Evolutionary conservation across 2,888 invertebrate genomes (phyloP).

Genomic region (Trichacis sp.): DNA sequence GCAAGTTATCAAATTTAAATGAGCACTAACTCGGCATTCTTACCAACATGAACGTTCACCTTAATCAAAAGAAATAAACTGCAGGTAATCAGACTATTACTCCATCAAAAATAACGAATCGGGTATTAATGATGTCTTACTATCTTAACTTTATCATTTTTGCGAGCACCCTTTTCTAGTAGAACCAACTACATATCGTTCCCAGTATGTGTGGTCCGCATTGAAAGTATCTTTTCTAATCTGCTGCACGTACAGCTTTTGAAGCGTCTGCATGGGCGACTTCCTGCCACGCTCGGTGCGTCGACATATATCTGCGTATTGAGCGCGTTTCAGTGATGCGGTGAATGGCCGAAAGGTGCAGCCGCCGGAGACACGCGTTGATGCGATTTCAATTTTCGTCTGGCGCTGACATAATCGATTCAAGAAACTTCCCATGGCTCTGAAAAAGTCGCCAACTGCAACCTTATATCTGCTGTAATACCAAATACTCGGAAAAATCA

Average conservation of each 20-base stretch:
- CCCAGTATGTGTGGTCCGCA: too few relatives aligned
- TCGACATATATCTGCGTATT: neutral
- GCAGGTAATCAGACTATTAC: too few relatives aligned
- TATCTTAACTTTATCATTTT: too few relatives aligned
- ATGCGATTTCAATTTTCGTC: constrained; percentile 8
- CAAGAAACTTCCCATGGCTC: neutral
- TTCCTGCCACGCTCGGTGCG: neutral
- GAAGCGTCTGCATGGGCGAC: neutral
- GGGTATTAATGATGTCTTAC: too few relatives aligned
- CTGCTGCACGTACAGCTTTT: neutral
- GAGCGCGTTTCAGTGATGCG: neutral
- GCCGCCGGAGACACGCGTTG: neutral
- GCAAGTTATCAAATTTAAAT: too few relatives aligned
- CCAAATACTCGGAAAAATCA: neutral
- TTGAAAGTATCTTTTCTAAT: too few relatives aligned
- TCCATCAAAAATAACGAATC: too few relatives aligned
- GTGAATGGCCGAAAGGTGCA: constrained; percentile 3
- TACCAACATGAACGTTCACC: too few relatives aligned
- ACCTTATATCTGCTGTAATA: neutral
- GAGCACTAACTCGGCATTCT: too few relatives aligned
- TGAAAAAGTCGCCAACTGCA: neutral
- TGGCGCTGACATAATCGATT: neutral
- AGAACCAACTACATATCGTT: too few relatives aligned
- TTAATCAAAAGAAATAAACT: too few relatives aligned
- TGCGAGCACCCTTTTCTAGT: too few relatives aligned